These are phyloP conservation scores for Copidosoma aretas DNA, from an alignment of 2,888 invertebrate genomes.

Conservation along the genomic window DNA sequence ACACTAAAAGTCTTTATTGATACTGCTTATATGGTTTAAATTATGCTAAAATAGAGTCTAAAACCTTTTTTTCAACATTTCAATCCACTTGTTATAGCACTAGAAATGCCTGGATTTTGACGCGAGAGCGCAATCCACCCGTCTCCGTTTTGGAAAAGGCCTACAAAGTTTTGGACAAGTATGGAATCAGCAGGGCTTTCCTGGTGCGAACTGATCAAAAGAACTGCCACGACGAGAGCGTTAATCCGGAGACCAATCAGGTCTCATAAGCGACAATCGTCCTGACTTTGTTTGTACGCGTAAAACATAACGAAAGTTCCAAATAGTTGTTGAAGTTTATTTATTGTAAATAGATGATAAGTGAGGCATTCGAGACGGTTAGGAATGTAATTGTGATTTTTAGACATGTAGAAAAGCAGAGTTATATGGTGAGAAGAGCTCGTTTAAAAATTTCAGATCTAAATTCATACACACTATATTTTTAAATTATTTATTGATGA, in stretches of 20 bases:
- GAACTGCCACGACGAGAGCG: conserved; percentile 61
- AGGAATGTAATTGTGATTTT: conserved; percentile 6
- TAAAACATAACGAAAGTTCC: conserved; percentile 10
- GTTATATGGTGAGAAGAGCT: conserved; percentile 10
- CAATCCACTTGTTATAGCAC: conserved; percentile 38
- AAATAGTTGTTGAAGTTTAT: conserved; percentile 6
- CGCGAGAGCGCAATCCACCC: conserved; percentile 68
- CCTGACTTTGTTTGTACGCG: not conserved
- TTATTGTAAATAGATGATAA: conserved; percentile 29
- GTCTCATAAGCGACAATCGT: conserved; percentile 8
- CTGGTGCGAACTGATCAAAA: conserved; percentile 71
- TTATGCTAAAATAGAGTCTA: too few species aligned
- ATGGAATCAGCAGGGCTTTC: conserved; percentile 67
- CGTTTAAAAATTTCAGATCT: conserved; percentile 3
- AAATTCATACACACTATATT: conserved; percentile 1
- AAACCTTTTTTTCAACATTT: too few species aligned
- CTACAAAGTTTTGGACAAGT: conserved; percentile 67
- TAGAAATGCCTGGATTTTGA: conserved; percentile 70
- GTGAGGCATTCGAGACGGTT: not conserved
- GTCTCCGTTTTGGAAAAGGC: conserved; percentile 68
- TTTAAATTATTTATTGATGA: conserved; percentile 28
- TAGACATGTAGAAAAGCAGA: not conserved
- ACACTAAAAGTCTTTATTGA: too few species aligned
- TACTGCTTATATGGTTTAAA: too few species aligned
- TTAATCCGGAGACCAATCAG: conserved; percentile 20